Conservation (phyloP, 2,113 vertebrate species). For the Chroicocephalus ridibundus region DNA sequence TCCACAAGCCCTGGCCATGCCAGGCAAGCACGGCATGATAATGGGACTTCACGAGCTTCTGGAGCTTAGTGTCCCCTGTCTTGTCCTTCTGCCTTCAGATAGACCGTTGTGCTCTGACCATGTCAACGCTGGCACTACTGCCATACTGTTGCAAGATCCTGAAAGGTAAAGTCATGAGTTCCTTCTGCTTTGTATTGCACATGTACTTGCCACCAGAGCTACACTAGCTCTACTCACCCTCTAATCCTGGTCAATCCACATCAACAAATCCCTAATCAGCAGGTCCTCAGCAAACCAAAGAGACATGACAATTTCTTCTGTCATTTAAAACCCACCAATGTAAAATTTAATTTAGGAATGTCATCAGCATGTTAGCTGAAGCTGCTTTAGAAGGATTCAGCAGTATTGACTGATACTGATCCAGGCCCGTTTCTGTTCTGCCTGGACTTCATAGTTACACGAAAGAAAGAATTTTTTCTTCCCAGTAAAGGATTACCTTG, state of each 20-base stretch:
- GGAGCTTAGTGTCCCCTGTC: background rate
- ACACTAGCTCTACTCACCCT: background rate
- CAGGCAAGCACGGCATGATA: background rate
- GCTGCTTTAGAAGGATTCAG: background rate
- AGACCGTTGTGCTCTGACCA: background rate
- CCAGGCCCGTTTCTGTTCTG: background rate
- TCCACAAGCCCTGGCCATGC: background rate
- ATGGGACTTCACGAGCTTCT: background rate
- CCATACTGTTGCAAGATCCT: background rate
- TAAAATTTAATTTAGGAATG: background rate
- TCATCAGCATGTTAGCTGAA: background rate
- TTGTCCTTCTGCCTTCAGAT: background rate
- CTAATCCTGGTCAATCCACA: background rate
- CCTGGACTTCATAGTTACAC: background rate
- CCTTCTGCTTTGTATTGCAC: background rate
- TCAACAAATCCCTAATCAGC: background rate
- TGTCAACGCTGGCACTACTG: accelerated
- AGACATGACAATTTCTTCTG: background rate
- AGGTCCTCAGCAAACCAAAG: background rate
- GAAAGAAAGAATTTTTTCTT: background rate
- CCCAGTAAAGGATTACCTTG: background rate
- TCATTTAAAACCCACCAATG: background rate
- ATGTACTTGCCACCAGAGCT: background rate
- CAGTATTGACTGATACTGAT: background rate
- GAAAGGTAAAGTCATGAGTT: background rate